These are phyloP conservation scores for Mormyrus iriodes DNA, from an alignment of 2,113 vertebrate species.

Conservation along the genomic window DNA sequence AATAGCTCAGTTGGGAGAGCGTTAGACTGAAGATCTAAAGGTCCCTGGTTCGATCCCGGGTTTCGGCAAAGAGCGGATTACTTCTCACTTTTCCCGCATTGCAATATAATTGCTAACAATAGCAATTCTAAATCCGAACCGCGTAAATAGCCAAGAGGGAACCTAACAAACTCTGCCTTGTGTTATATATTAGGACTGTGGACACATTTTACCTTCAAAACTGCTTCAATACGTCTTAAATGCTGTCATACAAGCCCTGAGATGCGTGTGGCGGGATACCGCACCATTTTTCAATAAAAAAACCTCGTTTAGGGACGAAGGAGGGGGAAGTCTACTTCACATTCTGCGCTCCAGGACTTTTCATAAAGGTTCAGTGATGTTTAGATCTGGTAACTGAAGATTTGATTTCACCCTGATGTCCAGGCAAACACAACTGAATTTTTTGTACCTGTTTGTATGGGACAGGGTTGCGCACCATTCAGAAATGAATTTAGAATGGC, in stretches of 20 bases:
- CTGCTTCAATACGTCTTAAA: neutral
- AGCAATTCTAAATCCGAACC: neutral
- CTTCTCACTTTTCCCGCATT: rapidly evolving
- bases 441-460: neutral
- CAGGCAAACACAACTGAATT: no score
- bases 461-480: neutral
- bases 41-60: neutral
- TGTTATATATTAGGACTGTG: neutral
- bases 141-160: neutral
- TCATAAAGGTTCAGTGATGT: neutral
- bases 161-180: neutral
- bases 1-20: constrained; percentile 4
- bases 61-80: neutral
- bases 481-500: neutral
- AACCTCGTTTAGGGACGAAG: neutral
- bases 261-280: neutral
- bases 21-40: constrained; percentile 5
- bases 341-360: neutral
- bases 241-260: neutral
- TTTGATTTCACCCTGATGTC: neutral
- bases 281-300: neutral
- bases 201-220: neutral
- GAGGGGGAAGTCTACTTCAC: neutral
- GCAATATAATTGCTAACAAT: neutral
- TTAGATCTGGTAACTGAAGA: neutral